Evolutionary conservation across 1,140 invertebrate species (phyloP).

Genomic region (Camponotus vicinus): DNA sequence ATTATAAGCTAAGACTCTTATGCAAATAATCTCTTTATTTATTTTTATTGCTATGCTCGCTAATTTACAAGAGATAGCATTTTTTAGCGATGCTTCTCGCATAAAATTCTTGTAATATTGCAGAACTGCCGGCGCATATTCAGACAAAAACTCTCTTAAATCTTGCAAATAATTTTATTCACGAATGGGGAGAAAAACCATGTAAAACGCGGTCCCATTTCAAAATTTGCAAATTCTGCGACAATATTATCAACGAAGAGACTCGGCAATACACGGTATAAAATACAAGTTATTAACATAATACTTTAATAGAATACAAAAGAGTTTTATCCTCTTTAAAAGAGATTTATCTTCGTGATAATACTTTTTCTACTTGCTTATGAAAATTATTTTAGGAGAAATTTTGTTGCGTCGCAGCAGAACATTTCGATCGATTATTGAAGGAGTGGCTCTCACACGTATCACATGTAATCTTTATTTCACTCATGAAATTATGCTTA

Average conservation of each 20-base stretch:
- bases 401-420: conserved; percentile 47
- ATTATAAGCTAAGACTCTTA: conserved; percentile 22
- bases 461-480: conserved; percentile 4
- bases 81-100: conserved; percentile 18
- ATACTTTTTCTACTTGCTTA: neutral
- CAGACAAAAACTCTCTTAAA: conserved; percentile 44
- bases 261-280: conserved; percentile 44
- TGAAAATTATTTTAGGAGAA: conserved; percentile 28
- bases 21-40: conserved; percentile 16
- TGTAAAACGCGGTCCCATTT: conserved; percentile 1
- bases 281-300: conserved; percentile 34
- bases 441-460: conserved; percentile 45
- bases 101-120: conserved; percentile 33
- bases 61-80: conserved; percentile 42
- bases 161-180: conserved; percentile 67
- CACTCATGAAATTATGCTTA: neutral
- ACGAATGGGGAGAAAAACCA: conserved; percentile 53
- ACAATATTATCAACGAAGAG: conserved; percentile 24
- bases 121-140: conserved; percentile 33
- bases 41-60: conserved; percentile 21
- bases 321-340: neutral
- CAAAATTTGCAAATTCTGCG: conserved; percentile 61
- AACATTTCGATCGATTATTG: conserved; percentile 11
- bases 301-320: neutral
- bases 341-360: neutral